Evolutionary conservation across 92 coral and sea anemone species (phyloP), one percentile per base, ranked within the genome.

Genomic region (Heliopora coerulea): DNA sequence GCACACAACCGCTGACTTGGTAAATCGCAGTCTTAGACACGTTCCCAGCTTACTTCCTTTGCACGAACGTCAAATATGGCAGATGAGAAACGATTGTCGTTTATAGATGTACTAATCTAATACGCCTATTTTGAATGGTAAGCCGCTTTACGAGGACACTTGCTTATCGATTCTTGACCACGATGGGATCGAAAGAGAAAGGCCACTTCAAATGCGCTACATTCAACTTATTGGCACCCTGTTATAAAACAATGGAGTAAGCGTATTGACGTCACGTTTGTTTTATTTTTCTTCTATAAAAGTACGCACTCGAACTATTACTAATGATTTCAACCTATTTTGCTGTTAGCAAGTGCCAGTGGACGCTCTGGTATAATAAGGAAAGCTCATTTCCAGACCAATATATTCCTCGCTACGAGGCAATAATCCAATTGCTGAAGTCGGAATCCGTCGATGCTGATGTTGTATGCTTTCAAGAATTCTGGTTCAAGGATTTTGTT

Each of bases 401-500:
- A 0, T 95, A 95, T 61, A 62, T 95, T 34, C 85, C 86, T 28
- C 74, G 99, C 59, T 86, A 79, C 72, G 86, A 82, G 52, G 80
- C 85, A 10, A 88, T 95, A 56, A 80, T 84, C 20, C 79, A 90
- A 35, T 80, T 90, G 27, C 84, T 95, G 13, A 54, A 86, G 20
- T 77, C 84, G 8, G 86, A 95, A 37, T 75, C 74, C 23, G 89
- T 91, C 4, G 72, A 74, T 28, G 78, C 87, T 21, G 85, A 95
- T 68, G 81, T 92, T 13, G 75, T 90, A 3, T 95, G 99, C 61
- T 76, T 95, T 26, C 99, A 95, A 68, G 99, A 95, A 65, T 95
- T 85, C 41, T 95, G 99, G 99, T 95, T 95, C 73, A 83, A 83
- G 52, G 86, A 86, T 48, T 90, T 90, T 78, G 97, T 87, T 12